phyloP scores from a whole-genome alignment of 2,113 vertebrate genomes.

The Aythya baeri region DNA sequence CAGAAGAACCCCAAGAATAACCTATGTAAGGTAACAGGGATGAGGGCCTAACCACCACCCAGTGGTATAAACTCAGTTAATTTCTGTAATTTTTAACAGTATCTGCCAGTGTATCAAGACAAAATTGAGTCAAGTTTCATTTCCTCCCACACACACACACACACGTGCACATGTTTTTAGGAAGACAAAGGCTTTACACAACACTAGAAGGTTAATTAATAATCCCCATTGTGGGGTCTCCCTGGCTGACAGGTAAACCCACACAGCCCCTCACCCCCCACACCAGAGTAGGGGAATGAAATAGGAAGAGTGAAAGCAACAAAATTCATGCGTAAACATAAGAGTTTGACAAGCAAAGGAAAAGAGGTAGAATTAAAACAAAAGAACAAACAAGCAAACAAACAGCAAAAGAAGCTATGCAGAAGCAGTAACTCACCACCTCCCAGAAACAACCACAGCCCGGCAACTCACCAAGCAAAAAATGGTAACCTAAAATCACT shows the following conservation, averaged over 20 bases:
- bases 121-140: background rate
- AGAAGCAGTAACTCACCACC: background rate
- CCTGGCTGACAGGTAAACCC: background rate
- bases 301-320: background rate
- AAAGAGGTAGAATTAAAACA: background rate
- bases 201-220: background rate
- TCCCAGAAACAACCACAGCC: background rate
- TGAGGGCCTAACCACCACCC: background rate
- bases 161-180: background rate
- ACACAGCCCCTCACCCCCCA: background rate
- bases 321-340: background rate
- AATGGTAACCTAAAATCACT: background rate
- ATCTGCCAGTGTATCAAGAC: background rate
- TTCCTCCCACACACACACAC: no score
- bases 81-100: background rate
- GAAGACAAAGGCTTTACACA: background rate
- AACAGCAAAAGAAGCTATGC: background rate
- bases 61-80: background rate
- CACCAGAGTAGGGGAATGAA: background rate
- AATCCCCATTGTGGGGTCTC: background rate
- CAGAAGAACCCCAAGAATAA: background rate
- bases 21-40: background rate
- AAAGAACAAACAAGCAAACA: no score
- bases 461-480: background rate
- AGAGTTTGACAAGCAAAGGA: background rate